These are phyloP conservation scores for Myiopsitta monachus DNA, from an alignment of 2,113 vertebrate species.

Conservation along the genomic window DNA sequence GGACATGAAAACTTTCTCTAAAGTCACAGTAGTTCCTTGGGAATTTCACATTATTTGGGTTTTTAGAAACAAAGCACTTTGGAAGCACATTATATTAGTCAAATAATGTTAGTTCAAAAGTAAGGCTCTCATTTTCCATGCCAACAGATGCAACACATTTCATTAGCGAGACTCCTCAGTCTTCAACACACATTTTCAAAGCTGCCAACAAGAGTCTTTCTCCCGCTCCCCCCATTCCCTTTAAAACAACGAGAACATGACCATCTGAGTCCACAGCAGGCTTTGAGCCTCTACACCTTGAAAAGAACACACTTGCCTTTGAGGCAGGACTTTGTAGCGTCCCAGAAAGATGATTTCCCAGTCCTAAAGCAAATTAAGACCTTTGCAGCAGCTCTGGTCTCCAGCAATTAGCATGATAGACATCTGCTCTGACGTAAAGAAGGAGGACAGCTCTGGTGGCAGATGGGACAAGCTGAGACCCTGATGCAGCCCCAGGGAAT, in stretches of 20 bases:
- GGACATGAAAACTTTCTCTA: not conserved
- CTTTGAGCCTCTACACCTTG: not conserved
- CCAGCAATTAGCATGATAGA: not conserved
- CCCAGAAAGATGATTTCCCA: not conserved
- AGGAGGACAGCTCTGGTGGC: not conserved
- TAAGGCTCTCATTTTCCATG: not conserved
- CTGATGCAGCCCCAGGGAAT: not conserved
- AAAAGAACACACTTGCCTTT: not conserved
- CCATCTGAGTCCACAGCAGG: not conserved
- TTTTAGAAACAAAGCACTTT: not conserved
- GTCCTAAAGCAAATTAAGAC: not conserved
- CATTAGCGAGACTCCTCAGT: not conserved
- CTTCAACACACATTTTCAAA: not conserved
- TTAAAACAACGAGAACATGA: not conserved
- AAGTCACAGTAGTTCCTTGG: not conserved
- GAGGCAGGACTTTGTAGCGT: not conserved
- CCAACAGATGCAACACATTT: not conserved
- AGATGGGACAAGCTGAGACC: conserved; percentile 27
- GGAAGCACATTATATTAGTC: not conserved
- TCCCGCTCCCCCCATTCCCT: not conserved
- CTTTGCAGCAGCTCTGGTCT: conserved; percentile 27
- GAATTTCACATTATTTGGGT: not conserved
- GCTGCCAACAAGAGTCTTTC: not conserved
- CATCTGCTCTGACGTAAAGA: not conserved
- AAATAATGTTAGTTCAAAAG: not conserved